Evolutionary conservation across 2,888 invertebrate genomes (phyloP).

Genomic region (Sinodicranocentrus sp.): DNA sequence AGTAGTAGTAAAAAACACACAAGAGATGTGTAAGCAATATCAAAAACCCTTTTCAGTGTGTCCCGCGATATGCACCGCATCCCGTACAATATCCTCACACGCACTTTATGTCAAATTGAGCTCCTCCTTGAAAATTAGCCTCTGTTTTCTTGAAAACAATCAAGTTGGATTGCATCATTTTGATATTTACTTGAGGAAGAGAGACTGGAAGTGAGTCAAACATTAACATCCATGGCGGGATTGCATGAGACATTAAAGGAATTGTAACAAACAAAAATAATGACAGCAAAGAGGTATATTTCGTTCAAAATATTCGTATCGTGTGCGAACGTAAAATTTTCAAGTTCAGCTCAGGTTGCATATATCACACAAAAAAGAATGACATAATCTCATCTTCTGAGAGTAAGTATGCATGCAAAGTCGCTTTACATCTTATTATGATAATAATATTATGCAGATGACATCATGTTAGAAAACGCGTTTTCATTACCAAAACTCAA

Average conservation of each 20-base stretch:
- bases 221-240: conserved; percentile 20
- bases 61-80: not conserved
- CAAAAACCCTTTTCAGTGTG: not conserved
- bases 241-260: not conserved
- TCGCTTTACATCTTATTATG: conserved; percentile 18
- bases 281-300: too few species aligned
- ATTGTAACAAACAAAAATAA: not conserved
- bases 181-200: not conserved
- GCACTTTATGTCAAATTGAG: conserved; percentile 4
- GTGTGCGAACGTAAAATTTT: too few species aligned
- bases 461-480: conserved; percentile 58
- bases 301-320: too few species aligned
- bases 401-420: not conserved
- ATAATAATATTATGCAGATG: conserved; percentile 69
- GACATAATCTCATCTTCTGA: conserved; percentile 16
- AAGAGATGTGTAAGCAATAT: not conserved
- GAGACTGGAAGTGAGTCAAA: not conserved
- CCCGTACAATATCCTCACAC: not conserved
- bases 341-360: conserved; percentile 18
- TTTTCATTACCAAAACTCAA: conserved; percentile 42
- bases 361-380: conserved; percentile 41
- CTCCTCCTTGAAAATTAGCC: conserved; percentile 38
- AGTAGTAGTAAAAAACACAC: too few species aligned
- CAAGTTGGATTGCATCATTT: not conserved
- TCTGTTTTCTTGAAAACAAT: conserved; percentile 16